These are phyloP conservation scores for Fragum whitleyi DNA, from an alignment of 2,888 invertebrate genomes.

Conservation along the genomic window DNA sequence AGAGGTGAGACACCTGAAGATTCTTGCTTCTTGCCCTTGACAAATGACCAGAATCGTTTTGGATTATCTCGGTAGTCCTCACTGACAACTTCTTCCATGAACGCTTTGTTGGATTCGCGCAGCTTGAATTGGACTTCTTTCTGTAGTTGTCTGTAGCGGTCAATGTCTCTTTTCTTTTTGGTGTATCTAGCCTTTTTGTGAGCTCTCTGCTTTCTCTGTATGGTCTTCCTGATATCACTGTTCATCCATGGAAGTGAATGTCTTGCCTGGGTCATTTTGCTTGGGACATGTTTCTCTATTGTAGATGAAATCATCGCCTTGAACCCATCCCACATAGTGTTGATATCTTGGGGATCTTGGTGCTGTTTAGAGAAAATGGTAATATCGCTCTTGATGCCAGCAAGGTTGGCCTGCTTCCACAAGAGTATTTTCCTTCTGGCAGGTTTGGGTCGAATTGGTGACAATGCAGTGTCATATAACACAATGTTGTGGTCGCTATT, in stretches of 20 bases:
- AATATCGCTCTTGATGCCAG: background rate
- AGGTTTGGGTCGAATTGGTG: background rate
- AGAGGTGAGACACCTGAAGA: background rate
- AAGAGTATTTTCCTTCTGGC: background rate
- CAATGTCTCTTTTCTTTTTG: too few relatives aligned
- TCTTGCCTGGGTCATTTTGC: too few relatives aligned
- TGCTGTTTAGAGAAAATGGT: background rate
- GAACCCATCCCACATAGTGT: background rate
- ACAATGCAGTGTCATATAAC: background rate
- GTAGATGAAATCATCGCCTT: background rate
- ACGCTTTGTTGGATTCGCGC: too few relatives aligned
- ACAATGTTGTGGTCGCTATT: too few relatives aligned
- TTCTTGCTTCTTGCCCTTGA: too few relatives aligned
- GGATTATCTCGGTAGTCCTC: too few relatives aligned
- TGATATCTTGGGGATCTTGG: background rate
- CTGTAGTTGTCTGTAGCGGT: too few relatives aligned
- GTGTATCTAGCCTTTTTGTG: too few relatives aligned
- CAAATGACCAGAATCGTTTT: too few relatives aligned
- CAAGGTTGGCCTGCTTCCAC: background rate
- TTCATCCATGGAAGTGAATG: slow-evolving; percentile 6
- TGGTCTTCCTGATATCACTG: background rate
- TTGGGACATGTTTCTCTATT: background rate
- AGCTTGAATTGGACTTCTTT: too few relatives aligned
- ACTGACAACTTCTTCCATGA: too few relatives aligned
- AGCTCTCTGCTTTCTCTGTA: background rate